Conservation (phyloP, 2,797 vertebrate genomes). For the Aldrovandia affinis region DNA sequence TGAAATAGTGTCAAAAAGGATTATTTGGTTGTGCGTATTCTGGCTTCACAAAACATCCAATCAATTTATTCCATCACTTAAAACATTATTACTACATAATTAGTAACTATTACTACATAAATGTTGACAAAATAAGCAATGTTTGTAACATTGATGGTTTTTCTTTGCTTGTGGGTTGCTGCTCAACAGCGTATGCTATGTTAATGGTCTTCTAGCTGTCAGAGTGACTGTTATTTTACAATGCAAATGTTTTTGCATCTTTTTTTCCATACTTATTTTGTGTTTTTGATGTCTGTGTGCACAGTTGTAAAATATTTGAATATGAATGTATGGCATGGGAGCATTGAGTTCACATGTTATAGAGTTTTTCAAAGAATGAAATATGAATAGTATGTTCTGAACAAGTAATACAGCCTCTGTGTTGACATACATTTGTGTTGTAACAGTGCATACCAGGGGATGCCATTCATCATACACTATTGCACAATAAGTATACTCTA, state of each 20-base stretch:
- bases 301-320: background rate
- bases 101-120: background rate
- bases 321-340: background rate
- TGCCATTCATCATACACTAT: slow-evolving; percentile 6
- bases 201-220: background rate
- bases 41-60: too few species aligned
- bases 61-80: too few species aligned
- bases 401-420: background rate
- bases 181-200: background rate
- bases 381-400: background rate
- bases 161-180: too few species aligned
- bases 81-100: too few species aligned
- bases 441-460: background rate
- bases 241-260: background rate
- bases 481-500: background rate
- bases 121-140: background rate
- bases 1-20: too few species aligned
- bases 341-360: background rate
- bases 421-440: background rate
- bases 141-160: background rate
- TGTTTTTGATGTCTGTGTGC: background rate
- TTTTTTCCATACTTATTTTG: too few species aligned
- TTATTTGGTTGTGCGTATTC: too few species aligned
- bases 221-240: background rate
- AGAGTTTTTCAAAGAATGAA: background rate